phyloP scores from a whole-genome alignment of 2,797 vertebrate species.

The Delichon dasypus region DNA sequence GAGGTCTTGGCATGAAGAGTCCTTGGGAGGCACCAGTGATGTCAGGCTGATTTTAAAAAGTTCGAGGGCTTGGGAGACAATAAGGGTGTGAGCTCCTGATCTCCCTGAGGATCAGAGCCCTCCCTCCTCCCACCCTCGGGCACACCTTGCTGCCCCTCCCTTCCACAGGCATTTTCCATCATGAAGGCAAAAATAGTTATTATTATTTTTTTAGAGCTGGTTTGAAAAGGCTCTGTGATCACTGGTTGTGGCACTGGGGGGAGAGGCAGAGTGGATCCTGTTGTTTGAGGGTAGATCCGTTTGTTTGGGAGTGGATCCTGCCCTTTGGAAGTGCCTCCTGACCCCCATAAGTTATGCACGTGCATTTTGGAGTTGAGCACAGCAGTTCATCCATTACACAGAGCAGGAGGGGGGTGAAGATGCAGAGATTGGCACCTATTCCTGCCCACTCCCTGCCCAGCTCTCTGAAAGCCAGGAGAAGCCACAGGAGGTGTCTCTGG shows the following conservation, averaged over 20 bases:
- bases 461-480: neutral
- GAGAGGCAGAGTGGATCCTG: neutral
- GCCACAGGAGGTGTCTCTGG: neutral
- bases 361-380: neutral
- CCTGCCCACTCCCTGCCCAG: neutral
- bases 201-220: neutral
- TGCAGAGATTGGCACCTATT: neutral
- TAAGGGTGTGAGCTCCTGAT: neutral
- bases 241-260: neutral
- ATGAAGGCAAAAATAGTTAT: neutral
- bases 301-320: neutral
- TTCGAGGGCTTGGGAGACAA: neutral
- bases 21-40: slow-evolving; percentile 1
- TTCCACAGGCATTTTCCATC: neutral
- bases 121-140: neutral
- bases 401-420: neutral
- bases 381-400: neutral
- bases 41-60: neutral
- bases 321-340: neutral
- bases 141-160: neutral
- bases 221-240: neutral
- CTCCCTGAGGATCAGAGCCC: neutral
- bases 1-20: neutral
- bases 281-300: neutral
- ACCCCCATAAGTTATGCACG: rapidly evolving